Conservation (phyloP, 2,113 vertebrate species). For the Corythaeola cristata region DNA sequence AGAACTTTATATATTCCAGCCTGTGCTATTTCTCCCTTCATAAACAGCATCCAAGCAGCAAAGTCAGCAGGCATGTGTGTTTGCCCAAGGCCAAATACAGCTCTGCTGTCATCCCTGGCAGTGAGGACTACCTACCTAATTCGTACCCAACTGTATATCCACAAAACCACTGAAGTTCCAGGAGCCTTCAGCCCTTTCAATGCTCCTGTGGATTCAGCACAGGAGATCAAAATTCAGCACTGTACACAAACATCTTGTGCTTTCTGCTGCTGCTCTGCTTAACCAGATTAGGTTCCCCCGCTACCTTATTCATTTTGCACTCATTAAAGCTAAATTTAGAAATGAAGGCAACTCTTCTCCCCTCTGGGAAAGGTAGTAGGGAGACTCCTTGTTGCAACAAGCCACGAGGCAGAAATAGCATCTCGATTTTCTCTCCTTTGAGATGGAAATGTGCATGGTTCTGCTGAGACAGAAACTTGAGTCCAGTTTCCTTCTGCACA, state of each 20-base stretch:
- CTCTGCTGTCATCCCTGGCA: conserved; percentile 1
- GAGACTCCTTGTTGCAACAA: not conserved
- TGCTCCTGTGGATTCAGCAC: not conserved
- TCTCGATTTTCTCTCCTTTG: not conserved
- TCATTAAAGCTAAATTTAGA: conserved; percentile 63
- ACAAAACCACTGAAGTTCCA: not conserved
- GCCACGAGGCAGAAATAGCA: not conserved
- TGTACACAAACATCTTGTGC: not conserved
- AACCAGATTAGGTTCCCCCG: conserved; percentile 36
- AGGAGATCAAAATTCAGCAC: not conserved
- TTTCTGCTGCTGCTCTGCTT: conserved; percentile 19
- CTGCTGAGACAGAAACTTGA: not conserved
- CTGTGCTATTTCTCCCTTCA: not conserved
- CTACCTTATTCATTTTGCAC: conserved; percentile 32
- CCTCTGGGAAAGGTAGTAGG: conserved; percentile 7
- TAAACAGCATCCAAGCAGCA: not conserved
- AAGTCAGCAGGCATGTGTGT: conserved; percentile 1
- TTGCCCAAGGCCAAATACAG: conserved; percentile 35
- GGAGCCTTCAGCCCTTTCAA: not conserved
- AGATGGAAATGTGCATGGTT: not conserved
- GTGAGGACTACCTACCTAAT: not conserved
- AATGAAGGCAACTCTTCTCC: conserved; percentile 7
- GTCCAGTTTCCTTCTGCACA: not conserved
- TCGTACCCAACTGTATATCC: not conserved
- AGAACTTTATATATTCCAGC: not conserved